A percentile compares a stretch with the other conserved stretches of the same genome.
These are phyloP conservation scores for Agelastica alni DNA, from an alignment of 2,888 invertebrate genomes.

Conservation along the genomic window DNA sequence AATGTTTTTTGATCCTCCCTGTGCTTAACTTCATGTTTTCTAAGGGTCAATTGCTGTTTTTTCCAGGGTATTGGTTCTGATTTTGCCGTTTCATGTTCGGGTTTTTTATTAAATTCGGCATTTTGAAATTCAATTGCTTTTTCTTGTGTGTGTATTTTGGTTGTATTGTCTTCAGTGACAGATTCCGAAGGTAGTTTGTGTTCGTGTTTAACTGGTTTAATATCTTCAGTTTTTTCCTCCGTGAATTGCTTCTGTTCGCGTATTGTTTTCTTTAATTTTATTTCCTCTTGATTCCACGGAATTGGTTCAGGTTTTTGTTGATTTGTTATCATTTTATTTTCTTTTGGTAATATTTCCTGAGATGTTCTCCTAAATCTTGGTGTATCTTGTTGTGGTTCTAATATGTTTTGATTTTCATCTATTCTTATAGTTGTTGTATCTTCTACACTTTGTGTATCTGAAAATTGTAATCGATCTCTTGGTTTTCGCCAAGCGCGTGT, in stretches of 20 bases:
- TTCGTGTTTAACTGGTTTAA: too few species aligned
- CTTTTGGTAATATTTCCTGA: conserved; percentile 44
- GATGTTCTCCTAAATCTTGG: conserved; percentile 59
- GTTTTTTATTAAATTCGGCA: too few species aligned
- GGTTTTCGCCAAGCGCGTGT: conserved; percentile 42
- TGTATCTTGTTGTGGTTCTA: conserved; percentile 49
- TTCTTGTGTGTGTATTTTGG: too few species aligned
- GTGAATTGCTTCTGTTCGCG: neutral
- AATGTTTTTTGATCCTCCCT: too few species aligned
- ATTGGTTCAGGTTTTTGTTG: conserved; percentile 49
- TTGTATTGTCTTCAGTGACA: too few species aligned
- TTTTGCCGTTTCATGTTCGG: too few species aligned
- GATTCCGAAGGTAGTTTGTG: too few species aligned
- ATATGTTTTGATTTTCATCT: conserved; percentile 29
- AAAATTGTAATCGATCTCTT: conserved; percentile 44
- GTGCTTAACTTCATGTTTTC: too few species aligned
- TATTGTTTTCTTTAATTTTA: conserved; percentile 27
- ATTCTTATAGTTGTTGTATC: conserved; percentile 25
- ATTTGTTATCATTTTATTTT: conserved; percentile 34
- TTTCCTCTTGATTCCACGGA: conserved; percentile 58
- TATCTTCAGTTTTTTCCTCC: neutral
- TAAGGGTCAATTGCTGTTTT: too few species aligned
- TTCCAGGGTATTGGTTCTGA: too few species aligned
- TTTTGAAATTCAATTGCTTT: too few species aligned
- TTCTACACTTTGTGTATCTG: conserved; percentile 23